Percentiles rank a stretch among this genome's conserved stretches.
phyloP scores from a whole-genome alignment of 2,797 vertebrate genomes.

The Anableps anableps region DNA sequence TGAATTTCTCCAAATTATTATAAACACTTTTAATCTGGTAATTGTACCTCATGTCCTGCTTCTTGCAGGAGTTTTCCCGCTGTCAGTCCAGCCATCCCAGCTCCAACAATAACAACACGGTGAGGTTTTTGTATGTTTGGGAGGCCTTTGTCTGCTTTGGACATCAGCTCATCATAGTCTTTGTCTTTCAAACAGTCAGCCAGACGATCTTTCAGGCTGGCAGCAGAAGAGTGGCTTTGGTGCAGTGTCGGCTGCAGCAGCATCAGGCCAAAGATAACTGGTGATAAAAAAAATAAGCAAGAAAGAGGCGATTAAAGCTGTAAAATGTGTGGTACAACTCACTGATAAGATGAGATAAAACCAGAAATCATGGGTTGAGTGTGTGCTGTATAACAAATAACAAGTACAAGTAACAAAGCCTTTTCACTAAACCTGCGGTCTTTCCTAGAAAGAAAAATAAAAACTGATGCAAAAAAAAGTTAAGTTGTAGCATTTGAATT shows the following conservation, averaged over 20 bases:
- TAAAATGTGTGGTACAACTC: neutral
- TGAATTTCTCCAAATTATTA: neutral
- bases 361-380: neutral
- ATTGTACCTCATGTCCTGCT: conserved; percentile 71
- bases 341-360: neutral
- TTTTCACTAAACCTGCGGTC: neutral
- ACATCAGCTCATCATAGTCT: conserved; percentile 75
- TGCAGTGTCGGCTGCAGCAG: neutral
- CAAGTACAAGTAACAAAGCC: neutral
- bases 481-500: neutral
- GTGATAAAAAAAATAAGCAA: neutral
- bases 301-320: neutral
- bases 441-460: neutral
- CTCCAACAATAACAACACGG: conserved; percentile 50
- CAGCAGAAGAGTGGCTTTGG: neutral
- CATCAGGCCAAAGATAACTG: neutral
- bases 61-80: conserved; percentile 61
- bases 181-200: conserved; percentile 73
- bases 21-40: neutral
- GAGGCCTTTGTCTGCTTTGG: conserved; percentile 67
- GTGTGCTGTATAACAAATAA: no score
- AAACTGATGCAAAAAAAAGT: neutral
- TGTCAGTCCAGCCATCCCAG: neutral
- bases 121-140: conserved; percentile 28
- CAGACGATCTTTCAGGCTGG: conserved; percentile 25